Evolutionary conservation across 2,888 invertebrate genomes (phyloP), one percentile per base, ranked within the genome.

Genomic region (Melanotus villosus): DNA sequence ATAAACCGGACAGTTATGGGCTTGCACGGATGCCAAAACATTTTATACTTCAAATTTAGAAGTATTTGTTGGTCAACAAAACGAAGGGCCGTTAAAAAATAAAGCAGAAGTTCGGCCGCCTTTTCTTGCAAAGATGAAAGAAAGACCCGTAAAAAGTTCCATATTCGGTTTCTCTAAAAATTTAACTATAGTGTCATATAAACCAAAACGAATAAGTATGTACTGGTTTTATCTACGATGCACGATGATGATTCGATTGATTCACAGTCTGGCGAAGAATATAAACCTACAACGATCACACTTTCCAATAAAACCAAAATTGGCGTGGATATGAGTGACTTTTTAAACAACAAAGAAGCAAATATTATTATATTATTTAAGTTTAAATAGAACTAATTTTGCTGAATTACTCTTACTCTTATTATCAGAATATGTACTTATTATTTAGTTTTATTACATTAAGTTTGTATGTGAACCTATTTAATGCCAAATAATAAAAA

Each of bases 151-250:
- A 56, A 34, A 34, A 18, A 18, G 23, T 12, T 58, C 41, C 12
- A 58, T 58, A 23, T 38, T 58, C 41, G 23, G 19, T 21, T 58
- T 41, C 18, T 58, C 58, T 58, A 26, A n/a, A 9, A 21, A 38
- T 7, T 41, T 21, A 5, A 34, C 56, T 19, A 56, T 56, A 10
- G 56, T 56, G 19, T 45, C 19, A 3, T 45, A 45, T 18, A 45
- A 45, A 45, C 38, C 26, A 70, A 59, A 57, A 65, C 34, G 26
- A 43, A 70, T 68, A 74, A 72, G 57, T 45, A 70, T 36, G 73
- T 76, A 7, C 38, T 70, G 14, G 38, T 76, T 43, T 34, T 74
- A 43, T 73, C 72, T 57, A 70, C 71, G n/a, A n/a, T n/a, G n/a
- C n/a, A n/a, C n/a, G n/a, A n/a, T n/a, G n/a, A n/a, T n/a, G n/a